Base-by-base conservation (phyloP, 2,113 vertebrate species). In the Microcebus ravelobensis region DNA sequence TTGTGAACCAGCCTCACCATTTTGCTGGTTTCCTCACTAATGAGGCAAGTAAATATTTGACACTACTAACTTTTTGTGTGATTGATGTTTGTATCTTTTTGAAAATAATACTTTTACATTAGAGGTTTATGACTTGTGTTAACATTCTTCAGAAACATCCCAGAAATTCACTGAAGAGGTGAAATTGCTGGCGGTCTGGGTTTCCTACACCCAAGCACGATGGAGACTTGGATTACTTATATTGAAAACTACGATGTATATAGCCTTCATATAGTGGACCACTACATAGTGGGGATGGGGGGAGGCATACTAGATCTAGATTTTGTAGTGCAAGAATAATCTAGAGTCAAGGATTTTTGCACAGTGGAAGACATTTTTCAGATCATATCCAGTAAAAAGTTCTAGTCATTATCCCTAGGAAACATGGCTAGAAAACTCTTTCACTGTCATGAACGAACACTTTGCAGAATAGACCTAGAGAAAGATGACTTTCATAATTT, bases 121-220 rank as follows among this genome's bases (percentile, higher is more conserved):
- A n/a, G 55, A 42, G 7, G n/a, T 73, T 77, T 73, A 36, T 39
- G 21, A 67, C 50, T 45, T 67, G 18, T 39, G 12, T 65, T 91
- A 88, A 31, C 73, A 57, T 83, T 50, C 61, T 42, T 89, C 42
- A 89, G n/a, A 93, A 89, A 93, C 21, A 61, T 17, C 70, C 63
- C 31, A 88, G 63, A 36, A 74, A 77, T 73, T 94, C 3, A 31
- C 20, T 27, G 10, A 83, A 20, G 57, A 48, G 45, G 20, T 48
- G 45, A 88, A 83, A 39, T 13, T 87, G 17, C 27, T 76, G 31
- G 76, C 76, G 14, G 10, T 59, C 52, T 39, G 25, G 45, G 36
- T 88, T 91, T 34, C 59, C 59, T 50, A 6, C 5, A 14, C 27
- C 55, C 17, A 67, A 65, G n/a, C 63, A 80, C 17, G 17, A 31